Base-by-base conservation (phyloP, 1,140 invertebrate species). In the Phymastichus coffea region DNA sequence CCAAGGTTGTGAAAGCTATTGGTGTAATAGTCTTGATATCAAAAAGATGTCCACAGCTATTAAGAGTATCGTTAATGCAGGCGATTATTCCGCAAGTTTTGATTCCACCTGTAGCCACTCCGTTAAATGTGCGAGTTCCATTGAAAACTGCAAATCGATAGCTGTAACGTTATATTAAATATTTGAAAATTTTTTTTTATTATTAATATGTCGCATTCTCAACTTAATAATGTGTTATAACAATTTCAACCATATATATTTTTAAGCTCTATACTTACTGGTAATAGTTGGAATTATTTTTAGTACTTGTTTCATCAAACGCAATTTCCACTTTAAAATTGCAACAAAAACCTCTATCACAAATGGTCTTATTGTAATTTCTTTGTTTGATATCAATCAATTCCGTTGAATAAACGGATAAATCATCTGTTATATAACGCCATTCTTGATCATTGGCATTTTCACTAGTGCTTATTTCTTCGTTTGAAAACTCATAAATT, bases 31-130 rank as follows among this genome's bases (percentile, higher is more conserved):
- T 15, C 1, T 22, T 30, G 8, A 4, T 3, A 38, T 49, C 26
- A 10, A 56, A 15, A 12, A 62, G 3, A 15, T 47, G 19, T 4
- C 30, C 41, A 25, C 60, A 62, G 8, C 38, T n/a, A 2, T 46
- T n/a, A 0, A 52, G 2, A 1, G 73, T 74, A 10, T 75, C 59
- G 22, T 80, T 75, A 3, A 64, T 65, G 61, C 83, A 84, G 6
- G 79, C 75, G 15, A 84, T 70, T 0, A 85, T 38, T 2, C 74
- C 74, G 52, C 84, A 85, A 23, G 73, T 67, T 64, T 84, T 80
- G 0, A 80, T 56, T 0, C 80, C 80, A 12, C 79, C 79, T 26
- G 78, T 71, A 2, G 67, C 70, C 1, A 68, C 20, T 3, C 69
- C 67, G 20, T 63, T 55, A 51, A 75, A 78, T 3, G 70, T 67